Conservation (phyloP, 92 coral and sea anemone genomes). For the Porites lobata region DNA sequence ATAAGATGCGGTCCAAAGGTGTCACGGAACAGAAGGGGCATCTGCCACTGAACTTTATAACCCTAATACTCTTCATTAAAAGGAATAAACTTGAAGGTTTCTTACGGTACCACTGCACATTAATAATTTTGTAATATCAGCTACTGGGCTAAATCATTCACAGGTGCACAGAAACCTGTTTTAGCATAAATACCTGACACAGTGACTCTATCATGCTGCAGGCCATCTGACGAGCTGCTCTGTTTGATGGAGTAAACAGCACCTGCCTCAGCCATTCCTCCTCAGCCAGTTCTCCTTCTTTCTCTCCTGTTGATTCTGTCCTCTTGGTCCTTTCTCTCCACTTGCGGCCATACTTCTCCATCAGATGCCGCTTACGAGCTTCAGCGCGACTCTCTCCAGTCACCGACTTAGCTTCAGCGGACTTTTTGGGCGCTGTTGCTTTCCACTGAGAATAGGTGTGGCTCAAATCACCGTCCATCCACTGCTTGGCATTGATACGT, state of each 20-base stretch:
- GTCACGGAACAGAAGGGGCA: too few species aligned
- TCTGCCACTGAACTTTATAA: too few species aligned
- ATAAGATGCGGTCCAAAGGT: too few species aligned
- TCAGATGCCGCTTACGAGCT: conserved; percentile 75
- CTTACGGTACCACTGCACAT: too few species aligned
- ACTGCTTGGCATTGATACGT: conserved; percentile 74
- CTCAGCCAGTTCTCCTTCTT: conserved; percentile 60
- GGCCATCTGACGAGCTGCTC: conserved; percentile 95
- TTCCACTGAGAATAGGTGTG: conserved; percentile 81
- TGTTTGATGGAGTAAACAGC: conserved; percentile 95
- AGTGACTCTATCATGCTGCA: conserved; percentile 95
- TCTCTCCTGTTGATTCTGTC: conserved; percentile 63
- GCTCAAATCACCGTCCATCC: conserved; percentile 82
- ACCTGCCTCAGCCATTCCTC: conserved; percentile 98
- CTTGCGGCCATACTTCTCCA: conserved; percentile 79
- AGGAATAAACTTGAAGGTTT: too few species aligned
- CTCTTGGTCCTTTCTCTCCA: conserved; percentile 74
- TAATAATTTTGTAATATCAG: too few species aligned
- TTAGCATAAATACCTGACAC: conserved; percentile 79
- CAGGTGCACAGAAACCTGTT: too few species aligned
- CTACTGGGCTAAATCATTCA: too few species aligned
- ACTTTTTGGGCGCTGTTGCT: conserved; percentile 68
- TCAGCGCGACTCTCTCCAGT: conserved; percentile 80
- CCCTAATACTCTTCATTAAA: too few species aligned
- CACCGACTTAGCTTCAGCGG: conserved; percentile 65